These are phyloP conservation scores for Pteropus alecto DNA, from an alignment of 2,113 vertebrate genomes.

Conservation along the genomic window DNA sequence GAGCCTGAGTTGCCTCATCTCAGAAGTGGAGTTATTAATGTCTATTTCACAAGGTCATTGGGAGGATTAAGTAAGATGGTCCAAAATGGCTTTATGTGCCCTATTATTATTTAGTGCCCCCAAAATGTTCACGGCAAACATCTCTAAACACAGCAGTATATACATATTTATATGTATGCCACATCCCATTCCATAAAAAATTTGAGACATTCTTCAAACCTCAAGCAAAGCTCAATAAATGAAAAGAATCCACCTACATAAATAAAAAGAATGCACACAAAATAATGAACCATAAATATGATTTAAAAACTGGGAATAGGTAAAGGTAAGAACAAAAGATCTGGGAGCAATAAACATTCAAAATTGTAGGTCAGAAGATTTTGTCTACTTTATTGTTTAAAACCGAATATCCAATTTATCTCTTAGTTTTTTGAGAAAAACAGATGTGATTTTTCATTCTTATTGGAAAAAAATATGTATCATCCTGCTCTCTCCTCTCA, in stretches of 20 bases:
- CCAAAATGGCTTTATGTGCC: not conserved
- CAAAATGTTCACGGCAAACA: not conserved
- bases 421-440: conserved; percentile 12
- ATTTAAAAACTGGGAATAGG: conserved; percentile 10
- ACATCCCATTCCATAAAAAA: not conserved
- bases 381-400: conserved; percentile 3
- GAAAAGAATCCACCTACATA: not conserved
- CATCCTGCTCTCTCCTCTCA: not conserved
- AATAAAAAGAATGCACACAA: not conserved
- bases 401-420: not conserved
- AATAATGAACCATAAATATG: conserved; percentile 41
- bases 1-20: not conserved
- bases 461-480: not conserved
- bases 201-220: conserved; percentile 7
- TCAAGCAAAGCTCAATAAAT: conserved; percentile 34
- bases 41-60: not conserved
- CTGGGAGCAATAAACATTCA: conserved; percentile 40
- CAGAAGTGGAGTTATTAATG: not conserved
- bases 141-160: not conserved
- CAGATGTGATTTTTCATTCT: conserved; percentile 20
- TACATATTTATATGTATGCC: not conserved
- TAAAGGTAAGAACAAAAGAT: conserved; percentile 26
- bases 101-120: not conserved
- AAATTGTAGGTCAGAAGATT: conserved; percentile 1
- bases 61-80: not conserved